Evolutionary conservation across 2,888 invertebrate genomes (phyloP), one percentile per base, ranked within the genome.

Genomic region (Scaptodrosophila latifasciaeformis): DNA sequence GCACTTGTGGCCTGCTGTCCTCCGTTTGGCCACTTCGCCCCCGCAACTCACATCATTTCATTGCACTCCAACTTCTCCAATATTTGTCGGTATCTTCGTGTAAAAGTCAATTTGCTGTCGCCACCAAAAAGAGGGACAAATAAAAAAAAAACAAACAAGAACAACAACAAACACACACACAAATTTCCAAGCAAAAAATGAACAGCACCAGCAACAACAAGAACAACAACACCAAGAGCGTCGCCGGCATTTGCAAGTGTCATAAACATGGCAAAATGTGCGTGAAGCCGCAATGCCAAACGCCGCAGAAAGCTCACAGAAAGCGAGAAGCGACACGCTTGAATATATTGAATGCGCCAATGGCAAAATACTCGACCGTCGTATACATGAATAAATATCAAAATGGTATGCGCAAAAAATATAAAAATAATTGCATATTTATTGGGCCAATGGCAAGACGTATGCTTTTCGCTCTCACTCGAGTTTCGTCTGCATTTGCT

Each of bases 381-480:
- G n/a, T n/a, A n/a, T n/a, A n/a, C n/a, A n/a, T n/a, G n/a, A 15
- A 18, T 1, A 13, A 43, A 15, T 2, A 30, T 10, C 13, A 44
- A 44, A 13, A 18, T 29, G 19, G 19, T 18, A 47, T 15, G 40
- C 42, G 61, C 40, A 58, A 55, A 64, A 76, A 75, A 78, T 75
- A 72, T 59, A 71, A 75, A n/a, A 79, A 75, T 77, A 80, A 80
- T 75, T 80, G 70, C 77, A 72, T 65, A 77, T 67, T 79, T 70
- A 76, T 74, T 59, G 67, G 56, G 50, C 44, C 53, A 55, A 62
- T 52, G 19, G 43, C 42, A 46, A 21, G 45, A 58, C 51, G 45
- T 59, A 18, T n/a, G n/a, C n/a, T n/a, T n/a, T n/a, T n/a, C n/a
- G n/a, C n/a, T n/a, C n/a, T n/a, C n/a, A n/a, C n/a, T n/a, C 42